phyloP scores from a whole-genome alignment of 2,888 invertebrate species.

The Tachina lurida region DNA sequence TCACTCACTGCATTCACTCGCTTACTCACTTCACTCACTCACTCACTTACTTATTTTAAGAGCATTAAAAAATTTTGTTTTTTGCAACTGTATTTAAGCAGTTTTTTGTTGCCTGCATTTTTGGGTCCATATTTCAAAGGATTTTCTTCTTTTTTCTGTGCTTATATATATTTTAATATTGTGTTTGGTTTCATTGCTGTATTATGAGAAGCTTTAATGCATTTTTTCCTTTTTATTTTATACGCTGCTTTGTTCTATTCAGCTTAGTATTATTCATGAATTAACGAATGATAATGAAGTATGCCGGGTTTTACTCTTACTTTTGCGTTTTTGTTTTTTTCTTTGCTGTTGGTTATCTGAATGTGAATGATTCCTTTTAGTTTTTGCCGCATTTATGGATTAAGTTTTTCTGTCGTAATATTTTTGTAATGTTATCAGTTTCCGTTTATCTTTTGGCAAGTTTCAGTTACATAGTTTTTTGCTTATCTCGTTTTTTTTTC shows the following conservation, averaged over 20 bases:
- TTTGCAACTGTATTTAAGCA: conserved; percentile 26
- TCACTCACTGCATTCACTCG: background rate
- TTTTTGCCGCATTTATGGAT: conserved; percentile 11
- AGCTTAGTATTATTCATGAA: conserved; percentile 56
- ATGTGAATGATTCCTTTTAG: background rate
- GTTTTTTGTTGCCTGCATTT: conserved; percentile 8
- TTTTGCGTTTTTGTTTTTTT: background rate
- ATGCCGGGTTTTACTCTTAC: conserved; percentile 17
- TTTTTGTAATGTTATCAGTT: conserved; percentile 20
- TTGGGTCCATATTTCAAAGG: conserved; percentile 17
- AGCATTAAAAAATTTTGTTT: conserved; percentile 39
- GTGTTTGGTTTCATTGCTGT: conserved; percentile 13
- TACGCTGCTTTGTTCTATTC: conserved; percentile 18
- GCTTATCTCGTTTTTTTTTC: conserved; percentile 25
- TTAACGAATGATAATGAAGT: conserved; percentile 66
- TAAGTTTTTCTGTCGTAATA: background rate
- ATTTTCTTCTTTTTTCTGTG: background rate
- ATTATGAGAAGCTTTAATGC: conserved; percentile 20
- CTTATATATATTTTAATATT: background rate
- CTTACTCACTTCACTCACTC: background rate
- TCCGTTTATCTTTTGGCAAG: conserved; percentile 35
- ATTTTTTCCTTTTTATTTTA: conserved; percentile 6
- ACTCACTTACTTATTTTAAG: conserved; percentile 1
- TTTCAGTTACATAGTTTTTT: background rate
- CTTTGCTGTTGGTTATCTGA: background rate